phyloP scores from a whole-genome alignment of 2,888 invertebrate genomes.

The Aleiodes leptofemur region DNA sequence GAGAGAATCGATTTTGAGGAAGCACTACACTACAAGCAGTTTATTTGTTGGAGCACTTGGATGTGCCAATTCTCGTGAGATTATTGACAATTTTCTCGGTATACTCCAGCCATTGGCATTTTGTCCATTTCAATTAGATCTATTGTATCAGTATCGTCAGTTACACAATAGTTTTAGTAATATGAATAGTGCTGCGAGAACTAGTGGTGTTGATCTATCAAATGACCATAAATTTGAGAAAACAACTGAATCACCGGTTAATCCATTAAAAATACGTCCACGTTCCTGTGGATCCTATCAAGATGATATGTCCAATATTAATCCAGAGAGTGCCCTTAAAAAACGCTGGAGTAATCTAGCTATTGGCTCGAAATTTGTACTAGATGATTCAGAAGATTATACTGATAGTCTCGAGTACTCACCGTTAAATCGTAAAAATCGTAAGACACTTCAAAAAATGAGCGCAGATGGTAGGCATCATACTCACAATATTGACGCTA shows the following conservation, averaged over 20 bases:
- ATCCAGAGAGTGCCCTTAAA: slow-evolving; percentile 76
- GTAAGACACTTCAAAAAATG: slow-evolving; percentile 63
- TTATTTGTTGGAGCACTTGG: slow-evolving; percentile 81
- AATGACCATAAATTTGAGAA: slow-evolving; percentile 59
- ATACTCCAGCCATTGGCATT: slow-evolving; percentile 88
- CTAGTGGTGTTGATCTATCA: slow-evolving; percentile 55
- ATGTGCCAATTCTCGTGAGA: slow-evolving; percentile 75
- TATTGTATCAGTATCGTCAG: slow-evolving; percentile 87
- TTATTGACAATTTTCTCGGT: slow-evolving; percentile 85
- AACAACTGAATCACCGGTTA: slow-evolving; percentile 57
- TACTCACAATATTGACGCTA: not conserved
- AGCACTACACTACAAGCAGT: slow-evolving; percentile 87
- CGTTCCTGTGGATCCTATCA: slow-evolving; percentile 83
- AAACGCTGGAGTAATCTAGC: slow-evolving; percentile 84
- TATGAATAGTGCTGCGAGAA: slow-evolving; percentile 78
- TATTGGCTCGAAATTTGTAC: slow-evolving; percentile 81
- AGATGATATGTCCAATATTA: slow-evolving; percentile 77
- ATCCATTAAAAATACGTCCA: slow-evolving; percentile 79
- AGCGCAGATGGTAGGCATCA: slow-evolving; percentile 58
- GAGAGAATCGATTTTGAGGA: slow-evolving; percentile 87
- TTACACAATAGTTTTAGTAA: slow-evolving; percentile 86
- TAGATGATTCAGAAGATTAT: slow-evolving; percentile 83
- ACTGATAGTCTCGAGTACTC: slow-evolving; percentile 85
- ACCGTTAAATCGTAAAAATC: slow-evolving; percentile 63
- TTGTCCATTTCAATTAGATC: slow-evolving; percentile 88